phyloP scores from a whole-genome alignment of 1,140 invertebrate genomes.

The Gryon sp. region DNA sequence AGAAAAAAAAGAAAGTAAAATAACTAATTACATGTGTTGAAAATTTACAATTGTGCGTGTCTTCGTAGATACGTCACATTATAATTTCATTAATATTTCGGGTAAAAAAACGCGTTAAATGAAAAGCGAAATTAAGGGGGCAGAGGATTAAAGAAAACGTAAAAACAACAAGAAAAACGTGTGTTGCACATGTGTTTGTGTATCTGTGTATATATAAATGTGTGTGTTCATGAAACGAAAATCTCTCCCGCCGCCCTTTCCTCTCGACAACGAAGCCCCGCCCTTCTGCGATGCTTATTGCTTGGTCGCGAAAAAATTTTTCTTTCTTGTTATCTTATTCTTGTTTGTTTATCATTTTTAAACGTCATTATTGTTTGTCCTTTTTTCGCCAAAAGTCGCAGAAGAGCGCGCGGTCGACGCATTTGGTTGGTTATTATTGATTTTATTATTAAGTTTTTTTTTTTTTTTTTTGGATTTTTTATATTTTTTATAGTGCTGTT shows the following conservation, averaged over 20 bases:
- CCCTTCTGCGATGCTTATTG: constrained; percentile 64
- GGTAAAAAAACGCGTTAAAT: no score
- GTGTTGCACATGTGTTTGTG: constrained; percentile 8
- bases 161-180: constrained; percentile 66
- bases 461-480: constrained; percentile 66
- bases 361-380: constrained; percentile 60
- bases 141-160: constrained; percentile 28
- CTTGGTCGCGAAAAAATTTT: constrained; percentile 53
- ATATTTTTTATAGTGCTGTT: constrained; percentile 69
- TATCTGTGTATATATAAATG: no score
- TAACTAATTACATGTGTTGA: no score
- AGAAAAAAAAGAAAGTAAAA: constrained; percentile 36
- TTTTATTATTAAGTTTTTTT: constrained; percentile 65
- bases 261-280: constrained; percentile 41
- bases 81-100: no score
- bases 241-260: constrained; percentile 54
- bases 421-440: constrained; percentile 65
- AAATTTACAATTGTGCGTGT: constrained; percentile 16
- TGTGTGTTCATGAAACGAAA: constrained; percentile 60
- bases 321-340: no score
- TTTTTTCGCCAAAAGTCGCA: constrained; percentile 54
- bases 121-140: constrained; percentile 21
- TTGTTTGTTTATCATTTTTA: no score
- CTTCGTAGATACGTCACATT: constrained; percentile 7
- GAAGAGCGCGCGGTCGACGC: constrained; percentile 68